Base-by-base conservation (phyloP, 2,888 invertebrate species). In the Buathra laborator region DNA sequence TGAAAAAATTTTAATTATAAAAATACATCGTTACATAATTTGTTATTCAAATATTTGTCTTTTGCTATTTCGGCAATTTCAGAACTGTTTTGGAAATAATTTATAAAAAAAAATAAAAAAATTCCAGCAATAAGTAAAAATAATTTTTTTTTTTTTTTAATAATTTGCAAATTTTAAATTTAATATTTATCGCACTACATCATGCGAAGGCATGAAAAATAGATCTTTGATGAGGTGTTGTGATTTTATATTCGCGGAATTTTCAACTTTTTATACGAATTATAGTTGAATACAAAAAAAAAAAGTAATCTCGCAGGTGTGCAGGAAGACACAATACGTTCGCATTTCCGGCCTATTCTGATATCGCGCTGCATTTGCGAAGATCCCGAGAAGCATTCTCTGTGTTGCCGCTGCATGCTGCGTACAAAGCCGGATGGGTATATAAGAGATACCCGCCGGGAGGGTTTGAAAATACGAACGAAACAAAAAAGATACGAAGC, bases 351-450 rank as follows among this genome's bases (percentile, higher is more conserved):
- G 70, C 37, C 46, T 67, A 75, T 64, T 81, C 81, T 66, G 51
- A 43, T 66, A 53, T 67, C 53, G 53, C 53, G 53, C 53, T 79
- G 74, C 56, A 71, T 64, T 72, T 48, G 79, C 62, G 44, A 78
- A 29, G 48, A 82, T 81, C 62, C 19, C 37, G 71, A 29, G 24
- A 53, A 53, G 59, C 53, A 29, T 14, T 46, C 12, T 43, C 44
- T 37, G 9, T 37, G 37, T 37, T 37, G 37, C 37, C 6, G 44
- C 37, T 67, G n/a, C 14, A 29, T 19, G 46, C 29, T 44, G 51
- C 74, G 72, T 70, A 76, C 71, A 53, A 72, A 79, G 71, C 70
- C 85, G 85, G 85, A 79, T 85, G 75, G 74, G 77, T 68, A 74
- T 75, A 59, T 46, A 64, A 79, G 46, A 70, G 74, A 71, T 76